Percentiles rank a stretch among this genome's conserved stretches.
Evolutionary conservation across 2,113 vertebrate species (phyloP).

Genomic region (Mola mola): DNA sequence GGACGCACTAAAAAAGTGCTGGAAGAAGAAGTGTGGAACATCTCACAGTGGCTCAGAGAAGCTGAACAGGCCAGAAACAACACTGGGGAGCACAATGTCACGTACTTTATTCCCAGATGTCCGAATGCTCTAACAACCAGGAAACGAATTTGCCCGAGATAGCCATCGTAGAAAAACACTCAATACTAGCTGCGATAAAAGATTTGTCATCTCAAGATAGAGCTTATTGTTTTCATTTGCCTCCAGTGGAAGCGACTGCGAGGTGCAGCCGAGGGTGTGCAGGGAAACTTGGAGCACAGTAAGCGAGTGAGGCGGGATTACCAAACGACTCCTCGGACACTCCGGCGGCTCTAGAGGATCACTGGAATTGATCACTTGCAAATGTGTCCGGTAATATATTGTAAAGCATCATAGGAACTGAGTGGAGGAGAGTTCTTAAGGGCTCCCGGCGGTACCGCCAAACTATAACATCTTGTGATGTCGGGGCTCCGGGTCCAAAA

Average conservation of each 20-base stretch:
- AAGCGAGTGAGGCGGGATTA: neutral
- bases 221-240: neutral
- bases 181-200: neutral
- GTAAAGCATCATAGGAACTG: too few species aligned
- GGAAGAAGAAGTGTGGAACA: too few species aligned
- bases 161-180: neutral
- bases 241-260: neutral
- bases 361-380: neutral
- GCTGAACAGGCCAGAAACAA: too few species aligned
- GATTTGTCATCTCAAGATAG: neutral
- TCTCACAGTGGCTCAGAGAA: too few species aligned
- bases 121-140: neutral
- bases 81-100: too few species aligned
- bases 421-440: too few species aligned
- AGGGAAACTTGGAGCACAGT: neutral
- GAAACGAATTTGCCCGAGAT: conserved; percentile 15
- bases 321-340: neutral
- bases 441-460: too few species aligned
- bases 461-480: too few species aligned
- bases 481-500: too few species aligned
- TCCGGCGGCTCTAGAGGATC: neutral
- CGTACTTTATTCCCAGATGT: too few species aligned
- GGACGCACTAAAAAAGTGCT: too few species aligned
- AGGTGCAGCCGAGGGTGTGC: too few species aligned
- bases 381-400: neutral